Base-by-base conservation (phyloP, 2,797 vertebrate species). In the Ceryle rudis region DNA sequence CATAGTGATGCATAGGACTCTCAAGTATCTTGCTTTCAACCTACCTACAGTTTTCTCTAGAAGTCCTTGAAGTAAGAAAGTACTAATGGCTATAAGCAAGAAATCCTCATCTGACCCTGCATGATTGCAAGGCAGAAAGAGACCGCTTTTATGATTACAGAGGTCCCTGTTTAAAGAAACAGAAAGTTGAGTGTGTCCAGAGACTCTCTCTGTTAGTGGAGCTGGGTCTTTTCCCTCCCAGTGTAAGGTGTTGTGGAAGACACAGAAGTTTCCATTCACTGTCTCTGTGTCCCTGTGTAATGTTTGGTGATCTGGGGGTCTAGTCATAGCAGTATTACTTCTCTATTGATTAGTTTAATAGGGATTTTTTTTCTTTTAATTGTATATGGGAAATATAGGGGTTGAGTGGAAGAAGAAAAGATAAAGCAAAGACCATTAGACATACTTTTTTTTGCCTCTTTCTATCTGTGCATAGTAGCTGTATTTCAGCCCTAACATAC, bases 271-370 rank as follows among this genome's bases (percentile, higher is more conserved):
- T 18, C 42, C 5, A 29, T 19, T 35, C 11, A 3, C 55, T 31
- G 62, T 14, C n/a, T 60, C 35, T 39, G 13, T 26, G 18, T 14
- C 0, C 0, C 22, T 21, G 23, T 4, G 51, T 52, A 26, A 20
- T 57, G 9, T 47, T 28, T 51, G 16, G n/a, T 81, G 65, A 7
- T 5, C 2, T 6, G 18, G 25, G 10, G 4, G 0, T 15, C 31
- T 33, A 23, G 10, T 9, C 16, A 16, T 0, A 54, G 4, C 19
- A 39, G 14, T 19, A 25, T 9, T 29, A 31, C 20, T 81, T 29
- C 57, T 46, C 52, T 49, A 2, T 1, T 33, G 1, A 8, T 37
- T 47, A 35, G 23, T 44, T 77, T 65, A 11, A 4, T 2, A 17
- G 20, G 6, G 8, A 15, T 21, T 78, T 39, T 7, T 5, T 2